Evolutionary conservation across 37 sponge, comb jelly and placozoan species (phyloP).

Genomic region (Haliclona indistincta): DNA sequence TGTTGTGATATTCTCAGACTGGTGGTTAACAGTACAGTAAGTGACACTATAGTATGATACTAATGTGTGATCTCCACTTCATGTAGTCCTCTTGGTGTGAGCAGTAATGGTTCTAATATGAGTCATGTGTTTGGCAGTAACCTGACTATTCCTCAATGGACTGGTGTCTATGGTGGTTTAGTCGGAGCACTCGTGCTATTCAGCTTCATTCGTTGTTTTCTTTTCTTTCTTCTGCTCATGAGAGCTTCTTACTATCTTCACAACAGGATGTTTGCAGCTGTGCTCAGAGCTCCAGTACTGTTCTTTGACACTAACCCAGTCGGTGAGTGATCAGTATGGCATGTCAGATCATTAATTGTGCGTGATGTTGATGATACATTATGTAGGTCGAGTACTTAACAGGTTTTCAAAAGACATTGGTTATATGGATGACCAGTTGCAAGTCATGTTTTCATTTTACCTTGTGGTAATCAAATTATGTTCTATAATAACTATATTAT

Average conservation of each 20-base stretch:
- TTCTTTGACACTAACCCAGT: too few relatives aligned
- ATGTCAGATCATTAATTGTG: neutral
- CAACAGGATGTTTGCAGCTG: slow-evolving; percentile 55
- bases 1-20: slow-evolving; percentile 49
- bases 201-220: slow-evolving; percentile 18
- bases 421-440: slow-evolving; percentile 29
- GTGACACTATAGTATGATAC: too few relatives aligned
- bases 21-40: slow-evolving; percentile 80
- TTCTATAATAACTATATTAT: too few relatives aligned
- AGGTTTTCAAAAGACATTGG: slow-evolving; percentile 45
- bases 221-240: slow-evolving; percentile 34
- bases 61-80: too few relatives aligned
- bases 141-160: slow-evolving; percentile 13
- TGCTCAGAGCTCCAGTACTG: slow-evolving; percentile 70
- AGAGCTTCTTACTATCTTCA: slow-evolving; percentile 61
- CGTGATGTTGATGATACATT: neutral
- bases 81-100: too few relatives aligned
- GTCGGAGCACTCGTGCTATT: slow-evolving; percentile 20
- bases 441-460: slow-evolving; percentile 38
- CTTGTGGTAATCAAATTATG: slow-evolving; percentile 50
- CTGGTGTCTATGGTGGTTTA: slow-evolving; percentile 40
- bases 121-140: too few relatives aligned
- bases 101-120: too few relatives aligned
- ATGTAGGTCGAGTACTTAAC: slow-evolving; percentile 54
- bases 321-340: slow-evolving; percentile 3